Evolutionary conservation across 2,797 vertebrate species (phyloP).

Genomic region (Scleropages formosus): DNA sequence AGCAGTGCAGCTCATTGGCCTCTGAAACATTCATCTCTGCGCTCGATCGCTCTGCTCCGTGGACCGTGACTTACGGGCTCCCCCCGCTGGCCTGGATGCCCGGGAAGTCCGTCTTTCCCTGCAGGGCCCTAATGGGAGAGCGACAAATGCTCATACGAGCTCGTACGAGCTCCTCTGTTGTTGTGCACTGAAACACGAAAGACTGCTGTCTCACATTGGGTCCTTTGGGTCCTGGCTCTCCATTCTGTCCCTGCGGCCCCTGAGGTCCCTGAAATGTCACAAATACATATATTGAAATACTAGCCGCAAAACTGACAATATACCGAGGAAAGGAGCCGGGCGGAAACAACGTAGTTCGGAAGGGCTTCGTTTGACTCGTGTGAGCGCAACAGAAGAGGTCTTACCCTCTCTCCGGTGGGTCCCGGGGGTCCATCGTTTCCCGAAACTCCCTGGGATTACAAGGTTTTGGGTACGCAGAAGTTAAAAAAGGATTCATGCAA

Average conservation of each 20-base stretch:
- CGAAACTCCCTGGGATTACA: slow-evolving; percentile 70
- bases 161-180: background rate
- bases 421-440: slow-evolving; percentile 83
- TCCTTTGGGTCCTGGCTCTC: slow-evolving; percentile 81
- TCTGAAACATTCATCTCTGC: background rate
- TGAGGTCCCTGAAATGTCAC: slow-evolving; percentile 72
- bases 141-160: background rate
- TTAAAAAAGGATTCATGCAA: background rate
- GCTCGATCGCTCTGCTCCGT: background rate
- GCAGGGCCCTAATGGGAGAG: slow-evolving; percentile 69
- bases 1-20: slow-evolving; percentile 28
- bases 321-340: background rate
- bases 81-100: slow-evolving; percentile 89
- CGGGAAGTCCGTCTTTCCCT: slow-evolving; percentile 86
- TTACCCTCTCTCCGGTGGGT: slow-evolving; percentile 78
- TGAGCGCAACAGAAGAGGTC: slow-evolving; percentile 9
- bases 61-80: slow-evolving; percentile 77
- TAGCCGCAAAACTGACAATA: background rate
- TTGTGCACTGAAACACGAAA: background rate
- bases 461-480: background rate
- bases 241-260: slow-evolving; percentile 79
- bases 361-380: background rate
- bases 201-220: slow-evolving; percentile 75
- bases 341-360: background rate
- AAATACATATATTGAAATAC: slow-evolving; percentile 10